Base-by-base conservation (phyloP, 2,888 invertebrate genomes). In the Eumerus sabulonum region DNA sequence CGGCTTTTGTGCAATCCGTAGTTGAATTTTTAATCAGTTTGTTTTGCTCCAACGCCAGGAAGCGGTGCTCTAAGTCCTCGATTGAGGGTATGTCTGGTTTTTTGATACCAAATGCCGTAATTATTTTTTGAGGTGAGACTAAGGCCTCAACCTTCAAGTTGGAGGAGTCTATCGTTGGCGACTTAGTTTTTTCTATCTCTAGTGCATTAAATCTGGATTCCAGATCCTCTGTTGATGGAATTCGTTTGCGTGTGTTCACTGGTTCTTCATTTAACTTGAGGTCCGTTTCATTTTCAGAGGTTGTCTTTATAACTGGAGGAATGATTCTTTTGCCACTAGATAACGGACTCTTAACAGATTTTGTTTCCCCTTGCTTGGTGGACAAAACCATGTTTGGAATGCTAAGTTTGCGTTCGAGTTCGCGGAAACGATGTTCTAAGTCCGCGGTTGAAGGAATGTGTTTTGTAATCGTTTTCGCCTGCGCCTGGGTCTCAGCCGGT, bases 21-120 rank as follows among this genome's bases (percentile, higher is more conserved):
- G 57, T 48, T 82, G 40, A n/a, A 40, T 40, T 1, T 45, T 63
- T 27, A 1, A 11, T 12, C 13, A 51, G 36, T 12, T 62, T 68
- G 1, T 35, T 51, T 17, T 57, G 36, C n/a, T 87, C 86, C n/a
- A 87, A 79, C 0, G 87, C 81, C 0, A 85, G 83, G 35, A 87
- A 88, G 48, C 87, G 83, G 71, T 87, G 87, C 53, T 87, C 87
- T 1, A 87, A 70, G 40, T 88, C 86, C 1, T 87, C 86, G 0
- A 86, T 87, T 11, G 86, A 85, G 9, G 88, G 88, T 76, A 87
- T 86, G 11, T 83, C 83, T 1, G 60, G 35, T 59, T 56, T 76
- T 67, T 48, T 48, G 11, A 40, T 9, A 40, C 5, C 11, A 7
- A 3, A 5, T 40, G 40, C n/a, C 1, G 14, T n/a, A 1, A 47